Percentiles rank a stretch among this genome's conserved stretches.
phyloP scores from a whole-genome alignment of 30 jellyfish, hydroid and myxozoan species.

The Haliclystus octoradiatus region DNA sequence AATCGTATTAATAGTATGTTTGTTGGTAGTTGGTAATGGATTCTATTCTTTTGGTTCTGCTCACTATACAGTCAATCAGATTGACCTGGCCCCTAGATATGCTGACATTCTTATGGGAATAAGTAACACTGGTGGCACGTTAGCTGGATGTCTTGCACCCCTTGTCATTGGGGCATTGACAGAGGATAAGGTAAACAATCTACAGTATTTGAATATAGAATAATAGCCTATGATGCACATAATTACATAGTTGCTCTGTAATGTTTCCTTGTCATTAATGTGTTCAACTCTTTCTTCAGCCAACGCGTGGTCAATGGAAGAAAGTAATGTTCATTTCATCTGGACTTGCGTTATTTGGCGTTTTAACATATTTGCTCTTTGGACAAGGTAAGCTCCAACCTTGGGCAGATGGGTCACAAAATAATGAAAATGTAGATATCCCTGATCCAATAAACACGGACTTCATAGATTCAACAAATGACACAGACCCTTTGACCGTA shows the following conservation, averaged over 20 bases:
- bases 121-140: conserved; percentile 29
- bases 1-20: conserved; percentile 25
- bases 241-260: background rate
- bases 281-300: conserved; percentile 39
- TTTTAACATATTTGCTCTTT: conserved; percentile 15
- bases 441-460: background rate
- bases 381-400: conserved; percentile 48
- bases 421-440: background rate
- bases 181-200: conserved; percentile 15
- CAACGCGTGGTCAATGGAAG: conserved; percentile 61
- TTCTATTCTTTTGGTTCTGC: conserved; percentile 13
- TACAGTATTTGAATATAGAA: background rate
- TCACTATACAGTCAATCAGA: conserved; percentile 24
- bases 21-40: conserved; percentile 39
- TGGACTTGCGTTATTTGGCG: conserved; percentile 37
- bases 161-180: conserved; percentile 31
- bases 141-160: conserved; percentile 50
- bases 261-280: too few species aligned
- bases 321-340: conserved; percentile 52
- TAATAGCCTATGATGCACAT: background rate
- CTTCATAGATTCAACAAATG: background rate
- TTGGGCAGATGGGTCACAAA: conserved; percentile 16
- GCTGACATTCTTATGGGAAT: conserved; percentile 25
- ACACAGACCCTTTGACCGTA: background rate
- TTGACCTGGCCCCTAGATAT: conserved; percentile 35